Evolutionary conservation across 2,888 invertebrate genomes (phyloP).

Genomic region (Drosophila melanosoma): DNA sequence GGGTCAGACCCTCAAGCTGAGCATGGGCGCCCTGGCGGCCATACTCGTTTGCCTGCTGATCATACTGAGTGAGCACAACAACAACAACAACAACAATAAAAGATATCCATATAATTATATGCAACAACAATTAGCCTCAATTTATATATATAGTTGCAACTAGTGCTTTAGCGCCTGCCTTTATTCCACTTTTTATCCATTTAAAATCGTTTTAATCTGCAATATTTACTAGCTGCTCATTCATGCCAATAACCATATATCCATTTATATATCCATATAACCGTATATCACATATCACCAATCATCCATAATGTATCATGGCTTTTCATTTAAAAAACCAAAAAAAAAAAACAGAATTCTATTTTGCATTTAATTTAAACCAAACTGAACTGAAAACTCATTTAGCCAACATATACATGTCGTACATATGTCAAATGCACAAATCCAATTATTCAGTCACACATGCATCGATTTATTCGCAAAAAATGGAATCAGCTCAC

Average conservation of each 20-base stretch:
- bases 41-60: conserved; percentile 98
- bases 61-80: conserved; percentile 94
- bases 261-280: not conserved
- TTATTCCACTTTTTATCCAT: conserved; percentile 5
- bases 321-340: conserved; percentile 34
- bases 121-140: conserved; percentile 16
- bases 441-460: conserved; percentile 60
- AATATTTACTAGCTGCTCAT: conserved; percentile 51
- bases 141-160: conserved; percentile 31
- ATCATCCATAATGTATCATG: conserved; percentile 17
- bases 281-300: not conserved
- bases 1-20: conserved; percentile 96
- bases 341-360: not conserved
- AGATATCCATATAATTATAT: conserved; percentile 13
- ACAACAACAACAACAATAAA: conserved; percentile 1
- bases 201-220: not conserved
- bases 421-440: conserved; percentile 43
- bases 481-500: conserved; percentile 50
- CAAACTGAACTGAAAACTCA: conserved; percentile 34
- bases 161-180: conserved; percentile 62
- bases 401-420: conserved; percentile 30
- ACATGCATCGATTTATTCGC: conserved; percentile 46
- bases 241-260: conserved; percentile 33
- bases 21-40: conserved; percentile 98
- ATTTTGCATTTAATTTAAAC: conserved; percentile 22